phyloP scores from a whole-genome alignment of 2,888 invertebrate genomes.

The Euclidia mi region DNA sequence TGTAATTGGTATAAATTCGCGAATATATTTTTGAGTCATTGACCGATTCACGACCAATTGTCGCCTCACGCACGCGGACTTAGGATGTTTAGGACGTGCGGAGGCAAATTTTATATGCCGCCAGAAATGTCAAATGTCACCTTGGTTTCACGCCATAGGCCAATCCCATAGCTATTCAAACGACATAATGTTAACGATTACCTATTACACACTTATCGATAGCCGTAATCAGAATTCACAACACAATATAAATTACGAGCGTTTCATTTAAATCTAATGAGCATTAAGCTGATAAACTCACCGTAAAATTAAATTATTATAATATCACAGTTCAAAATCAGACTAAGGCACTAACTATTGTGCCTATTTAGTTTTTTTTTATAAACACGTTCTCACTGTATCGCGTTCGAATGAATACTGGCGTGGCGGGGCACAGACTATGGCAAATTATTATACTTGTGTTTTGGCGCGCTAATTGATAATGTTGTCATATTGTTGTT shows the following conservation, averaged over 20 bases:
- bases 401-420: constrained; percentile 39
- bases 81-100: too few relatives aligned
- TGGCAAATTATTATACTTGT: constrained; percentile 23
- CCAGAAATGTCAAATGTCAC: background rate
- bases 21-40: too few relatives aligned
- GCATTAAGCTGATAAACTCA: constrained; percentile 30
- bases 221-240: background rate
- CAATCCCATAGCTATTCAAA: background rate
- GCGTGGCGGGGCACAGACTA: constrained; percentile 11
- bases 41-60: too few relatives aligned
- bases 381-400: constrained; percentile 29
- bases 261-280: too few relatives aligned
- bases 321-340: constrained; percentile 59
- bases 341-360: constrained; percentile 25
- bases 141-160: background rate
- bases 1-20: too few relatives aligned
- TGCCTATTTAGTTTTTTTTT: constrained; percentile 7
- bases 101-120: too few relatives aligned
- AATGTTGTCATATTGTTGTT: constrained; percentile 11
- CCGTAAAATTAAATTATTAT: constrained; percentile 44
- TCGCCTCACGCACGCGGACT: too few relatives aligned
- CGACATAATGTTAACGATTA: background rate
- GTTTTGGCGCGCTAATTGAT: constrained; percentile 38
- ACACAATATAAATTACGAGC: too few relatives aligned
- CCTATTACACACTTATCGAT: background rate